A percentile compares a stretch with the other conserved stretches of the same genome.
Conservation (phyloP, 2,888 invertebrate genomes). For the Hypercompe scribonia region DNA sequence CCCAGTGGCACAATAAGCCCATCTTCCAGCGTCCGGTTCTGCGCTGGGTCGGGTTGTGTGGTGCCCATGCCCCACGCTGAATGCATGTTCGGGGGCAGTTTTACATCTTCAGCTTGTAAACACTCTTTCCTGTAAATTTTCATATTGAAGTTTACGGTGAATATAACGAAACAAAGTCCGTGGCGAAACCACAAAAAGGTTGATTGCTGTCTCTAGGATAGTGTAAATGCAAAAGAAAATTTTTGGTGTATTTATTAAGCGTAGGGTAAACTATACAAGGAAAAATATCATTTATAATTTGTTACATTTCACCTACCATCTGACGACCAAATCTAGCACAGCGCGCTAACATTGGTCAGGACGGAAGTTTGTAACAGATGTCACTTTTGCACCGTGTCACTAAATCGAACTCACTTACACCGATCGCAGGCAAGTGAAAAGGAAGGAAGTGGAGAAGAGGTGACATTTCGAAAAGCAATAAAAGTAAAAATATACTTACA, state of each 20-base stretch:
- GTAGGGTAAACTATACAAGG: too few relatives aligned
- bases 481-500: constrained; percentile 86
- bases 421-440: not conserved
- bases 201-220: not conserved
- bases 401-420: not conserved
- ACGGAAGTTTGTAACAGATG: too few relatives aligned
- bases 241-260: not conserved
- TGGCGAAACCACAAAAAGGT: not conserved
- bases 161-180: not conserved
- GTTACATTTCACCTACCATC: not conserved
- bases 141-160: not conserved
- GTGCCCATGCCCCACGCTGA: constrained; percentile 95
- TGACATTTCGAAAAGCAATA: not conserved
- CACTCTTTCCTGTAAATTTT: constrained; percentile 89
- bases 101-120: constrained; percentile 90
- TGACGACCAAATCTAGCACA: not conserved
- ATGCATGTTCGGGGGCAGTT: constrained; percentile 93
- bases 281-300: too few relatives aligned
- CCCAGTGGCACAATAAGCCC: constrained; percentile 94
- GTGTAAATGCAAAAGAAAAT: not conserved
- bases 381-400: not conserved
- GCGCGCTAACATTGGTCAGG: not conserved
- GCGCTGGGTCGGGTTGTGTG: constrained; percentile 93
- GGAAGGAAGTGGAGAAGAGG: too few relatives aligned
- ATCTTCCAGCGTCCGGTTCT: constrained; percentile 84